Percentiles rank a stretch among this genome's conserved stretches.
phyloP scores from a whole-genome alignment of 2,113 vertebrate species.

The Oxygymnocypris stewartii region DNA sequence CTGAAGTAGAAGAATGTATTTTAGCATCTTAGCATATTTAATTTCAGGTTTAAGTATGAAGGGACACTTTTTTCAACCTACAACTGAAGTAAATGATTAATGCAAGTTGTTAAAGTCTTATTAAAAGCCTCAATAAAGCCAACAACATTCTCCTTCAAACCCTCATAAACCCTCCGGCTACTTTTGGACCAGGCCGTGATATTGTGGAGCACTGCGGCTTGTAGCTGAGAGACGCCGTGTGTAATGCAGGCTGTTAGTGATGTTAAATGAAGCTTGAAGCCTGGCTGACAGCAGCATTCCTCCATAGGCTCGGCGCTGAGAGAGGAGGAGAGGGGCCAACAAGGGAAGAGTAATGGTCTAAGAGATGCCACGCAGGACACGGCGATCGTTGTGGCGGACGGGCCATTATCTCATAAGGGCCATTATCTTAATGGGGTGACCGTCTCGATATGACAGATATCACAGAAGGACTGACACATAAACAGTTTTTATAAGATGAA shows the following conservation, averaged over 20 bases:
- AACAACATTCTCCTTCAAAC: slow-evolving; percentile 11
- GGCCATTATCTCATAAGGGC: slow-evolving; percentile 24
- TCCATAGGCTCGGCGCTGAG: slow-evolving; percentile 44
- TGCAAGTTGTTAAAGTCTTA: slow-evolving; percentile 5
- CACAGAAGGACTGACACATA: slow-evolving; percentile 47
- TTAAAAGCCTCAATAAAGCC: slow-evolving; percentile 28
- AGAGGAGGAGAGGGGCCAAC: slow-evolving; percentile 27
- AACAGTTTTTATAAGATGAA: slow-evolving; percentile 43
- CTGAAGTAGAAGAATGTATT: background rate
- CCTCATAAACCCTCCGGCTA: slow-evolving; percentile 8
- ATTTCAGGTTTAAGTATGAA: background rate
- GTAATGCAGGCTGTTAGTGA: slow-evolving; percentile 55
- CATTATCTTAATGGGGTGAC: slow-evolving; percentile 49
- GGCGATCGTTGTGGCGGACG: background rate
- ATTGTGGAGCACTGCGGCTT: slow-evolving; percentile 40
- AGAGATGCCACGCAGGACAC: slow-evolving; percentile 42
- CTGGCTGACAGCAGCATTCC: slow-evolving; percentile 55
- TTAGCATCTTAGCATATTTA: background rate
- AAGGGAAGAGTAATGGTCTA: slow-evolving; percentile 53
- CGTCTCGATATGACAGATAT: slow-evolving; percentile 38
- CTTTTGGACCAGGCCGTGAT: background rate
- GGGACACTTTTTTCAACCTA: background rate
- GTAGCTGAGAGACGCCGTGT: slow-evolving; percentile 39
- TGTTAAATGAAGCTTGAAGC: slow-evolving; percentile 58
- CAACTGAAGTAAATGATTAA: background rate